These are phyloP conservation scores for Atherinomorus stipes DNA, from an alignment of 2,113 vertebrate genomes.

Conservation along the genomic window DNA sequence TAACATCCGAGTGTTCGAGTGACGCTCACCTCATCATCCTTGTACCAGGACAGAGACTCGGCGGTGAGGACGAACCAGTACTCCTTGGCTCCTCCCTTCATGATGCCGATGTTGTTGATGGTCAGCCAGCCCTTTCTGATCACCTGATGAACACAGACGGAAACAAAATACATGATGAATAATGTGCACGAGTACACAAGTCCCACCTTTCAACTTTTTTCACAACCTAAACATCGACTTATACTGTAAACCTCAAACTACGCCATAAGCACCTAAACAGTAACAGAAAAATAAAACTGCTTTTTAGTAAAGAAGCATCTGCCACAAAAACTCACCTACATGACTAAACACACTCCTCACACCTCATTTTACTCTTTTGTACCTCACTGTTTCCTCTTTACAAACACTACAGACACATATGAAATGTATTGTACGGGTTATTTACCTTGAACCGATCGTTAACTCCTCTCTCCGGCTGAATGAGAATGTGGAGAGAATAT, in stretches of 20 bases:
- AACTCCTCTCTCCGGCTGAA: slow-evolving; percentile 82
- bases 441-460: slow-evolving; percentile 83
- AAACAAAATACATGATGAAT: background rate
- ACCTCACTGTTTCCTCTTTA: slow-evolving; percentile 47
- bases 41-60: slow-evolving; percentile 98
- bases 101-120: slow-evolving; percentile 99
- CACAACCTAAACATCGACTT: background rate
- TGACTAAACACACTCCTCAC: slow-evolving; percentile 48
- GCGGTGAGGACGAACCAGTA: slow-evolving; percentile 99
- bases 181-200: background rate
- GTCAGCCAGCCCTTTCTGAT: slow-evolving; percentile 99
- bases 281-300: slow-evolving; percentile 6
- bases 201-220: background rate
- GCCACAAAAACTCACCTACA: slow-evolving; percentile 44
- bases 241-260: background rate
- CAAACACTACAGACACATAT: slow-evolving; percentile 56
- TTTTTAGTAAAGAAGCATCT: slow-evolving; percentile 33
- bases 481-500: slow-evolving; percentile 77
- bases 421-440: slow-evolving; percentile 48
- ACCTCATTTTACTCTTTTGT: background rate
- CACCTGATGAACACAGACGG: slow-evolving; percentile 85
- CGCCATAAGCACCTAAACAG: slow-evolving; percentile 22
- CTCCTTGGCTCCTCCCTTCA: slow-evolving; percentile 98
- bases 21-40: slow-evolving; percentile 94
- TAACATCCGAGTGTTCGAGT: background rate